Percentiles rank a stretch among this genome's conserved stretches.
Conservation (phyloP, 2,113 vertebrate species). For the Cathartes aura region DNA sequence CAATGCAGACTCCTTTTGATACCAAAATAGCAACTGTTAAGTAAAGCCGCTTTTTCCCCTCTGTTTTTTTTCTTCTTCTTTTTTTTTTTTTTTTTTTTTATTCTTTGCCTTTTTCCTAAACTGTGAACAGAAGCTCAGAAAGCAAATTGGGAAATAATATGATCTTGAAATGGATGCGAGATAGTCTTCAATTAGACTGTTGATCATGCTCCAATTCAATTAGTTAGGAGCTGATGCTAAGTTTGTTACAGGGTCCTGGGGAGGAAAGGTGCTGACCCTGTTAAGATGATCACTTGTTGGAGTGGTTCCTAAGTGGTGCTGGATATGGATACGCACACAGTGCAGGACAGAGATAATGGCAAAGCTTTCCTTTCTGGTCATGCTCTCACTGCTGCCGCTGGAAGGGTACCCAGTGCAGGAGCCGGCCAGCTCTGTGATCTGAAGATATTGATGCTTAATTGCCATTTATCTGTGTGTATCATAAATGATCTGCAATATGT, state of each 20-base stretch:
- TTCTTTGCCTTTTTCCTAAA: constrained; percentile 33
- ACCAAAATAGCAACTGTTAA: constrained; percentile 74
- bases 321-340: constrained; percentile 7
- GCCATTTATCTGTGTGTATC: neutral
- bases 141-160: constrained; percentile 56
- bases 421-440: neutral
- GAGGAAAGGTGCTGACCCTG: constrained; percentile 64
- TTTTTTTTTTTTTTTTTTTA: too few species aligned
- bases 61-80: neutral
- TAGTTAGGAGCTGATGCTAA: constrained; percentile 44
- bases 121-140: constrained; percentile 49
- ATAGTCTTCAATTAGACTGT: constrained; percentile 31
- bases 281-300: constrained; percentile 68
- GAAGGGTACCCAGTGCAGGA: neutral
- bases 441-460: neutral
- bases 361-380: neutral
- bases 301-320: constrained; percentile 49
- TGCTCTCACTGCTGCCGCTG: neutral
- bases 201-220: constrained; percentile 64
- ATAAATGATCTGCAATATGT: neutral
- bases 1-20: constrained; percentile 73
- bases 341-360: constrained; percentile 14
- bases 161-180: constrained; percentile 9
- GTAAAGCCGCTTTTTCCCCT: neutral
- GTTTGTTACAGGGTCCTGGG: constrained; percentile 29